These are phyloP conservation scores for Hippolais icterina DNA, from an alignment of 2,113 vertebrate genomes.

Conservation along the genomic window DNA sequence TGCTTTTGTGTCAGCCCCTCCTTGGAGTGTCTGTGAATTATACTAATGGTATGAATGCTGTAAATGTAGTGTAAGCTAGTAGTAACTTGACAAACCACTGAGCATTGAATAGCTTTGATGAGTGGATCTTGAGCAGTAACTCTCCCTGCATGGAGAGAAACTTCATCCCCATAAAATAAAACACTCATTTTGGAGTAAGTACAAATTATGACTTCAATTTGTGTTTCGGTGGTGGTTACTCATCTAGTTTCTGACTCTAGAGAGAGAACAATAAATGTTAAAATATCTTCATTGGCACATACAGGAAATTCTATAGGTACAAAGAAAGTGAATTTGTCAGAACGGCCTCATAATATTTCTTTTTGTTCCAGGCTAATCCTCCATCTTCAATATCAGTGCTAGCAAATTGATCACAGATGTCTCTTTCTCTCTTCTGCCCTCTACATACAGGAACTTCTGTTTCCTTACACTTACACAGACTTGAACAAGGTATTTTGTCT, in stretches of 20 bases:
- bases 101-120: neutral
- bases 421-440: neutral
- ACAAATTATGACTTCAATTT: neutral
- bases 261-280: neutral
- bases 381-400: neutral
- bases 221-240: neutral
- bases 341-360: neutral
- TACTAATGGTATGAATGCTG: neutral
- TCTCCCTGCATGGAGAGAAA: slow-evolving; percentile 33
- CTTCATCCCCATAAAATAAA: slow-evolving; percentile 41
- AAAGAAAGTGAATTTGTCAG: neutral
- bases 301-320: neutral
- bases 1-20: neutral
- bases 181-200: neutral
- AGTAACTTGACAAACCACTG: neutral
- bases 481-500: neutral
- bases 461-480: neutral
- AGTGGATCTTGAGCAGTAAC: neutral
- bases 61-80: neutral
- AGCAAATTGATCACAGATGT: neutral
- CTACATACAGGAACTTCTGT: neutral
- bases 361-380: neutral
- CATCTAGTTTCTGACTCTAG: neutral
- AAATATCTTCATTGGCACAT: neutral
- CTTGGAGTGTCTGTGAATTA: slow-evolving; percentile 25